phyloP scores from a whole-genome alignment of 2,797 vertebrate genomes.

The Diplodus puntazzo region DNA sequence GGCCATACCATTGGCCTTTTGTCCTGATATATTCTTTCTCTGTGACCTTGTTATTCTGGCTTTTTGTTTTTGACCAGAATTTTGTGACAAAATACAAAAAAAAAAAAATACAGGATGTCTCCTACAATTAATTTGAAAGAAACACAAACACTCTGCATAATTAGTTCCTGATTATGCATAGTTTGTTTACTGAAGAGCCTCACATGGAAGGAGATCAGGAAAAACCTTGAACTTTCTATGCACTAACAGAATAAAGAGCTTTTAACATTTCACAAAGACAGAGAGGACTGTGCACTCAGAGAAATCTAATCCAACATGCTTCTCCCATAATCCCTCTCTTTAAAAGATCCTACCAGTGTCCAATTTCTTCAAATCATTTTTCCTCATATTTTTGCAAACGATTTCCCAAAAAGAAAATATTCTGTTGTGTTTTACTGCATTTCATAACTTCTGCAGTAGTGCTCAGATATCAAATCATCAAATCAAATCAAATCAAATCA shows the following conservation, averaged over 20 bases:
- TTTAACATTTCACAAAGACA: slow-evolving; percentile 59
- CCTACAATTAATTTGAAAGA: slow-evolving; percentile 54
- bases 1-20: slow-evolving; percentile 17
- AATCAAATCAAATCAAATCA: too few relatives aligned
- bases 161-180: slow-evolving; percentile 67
- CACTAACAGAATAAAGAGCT: slow-evolving; percentile 41
- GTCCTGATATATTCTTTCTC: slow-evolving; percentile 24
- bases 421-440: not conserved
- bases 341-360: slow-evolving; percentile 7
- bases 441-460: not conserved
- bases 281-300: slow-evolving; percentile 40
- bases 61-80: slow-evolving; percentile 46
- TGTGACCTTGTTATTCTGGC: slow-evolving; percentile 62
- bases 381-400: not conserved
- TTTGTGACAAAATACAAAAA: slow-evolving; percentile 54
- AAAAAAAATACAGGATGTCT: slow-evolving; percentile 57
- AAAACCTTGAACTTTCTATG: slow-evolving; percentile 55
- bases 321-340: slow-evolving; percentile 42
- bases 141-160: slow-evolving; percentile 65
- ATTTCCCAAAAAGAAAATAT: not conserved
- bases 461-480: too few relatives aligned
- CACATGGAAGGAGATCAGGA: slow-evolving; percentile 41
- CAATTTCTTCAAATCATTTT: slow-evolving; percentile 10
- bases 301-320: slow-evolving; percentile 37
- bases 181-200: slow-evolving; percentile 56